Evolutionary conservation across 1,140 invertebrate species (phyloP), one percentile per base, ranked within the genome.

Genomic region (Dreissena polymorpha): DNA sequence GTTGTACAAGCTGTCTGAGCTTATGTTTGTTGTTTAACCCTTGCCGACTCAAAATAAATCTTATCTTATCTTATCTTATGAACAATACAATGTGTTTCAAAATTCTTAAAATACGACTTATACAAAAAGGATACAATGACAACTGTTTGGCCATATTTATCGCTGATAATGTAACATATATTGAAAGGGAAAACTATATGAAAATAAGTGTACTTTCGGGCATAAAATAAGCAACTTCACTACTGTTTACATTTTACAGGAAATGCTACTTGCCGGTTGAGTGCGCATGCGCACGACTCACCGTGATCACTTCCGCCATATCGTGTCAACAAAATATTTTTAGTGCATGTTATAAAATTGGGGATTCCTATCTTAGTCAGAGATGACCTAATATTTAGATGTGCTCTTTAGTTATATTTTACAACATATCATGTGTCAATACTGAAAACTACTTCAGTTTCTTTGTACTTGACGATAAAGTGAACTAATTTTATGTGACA

Each of bases 291-390:
- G 70, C 79, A 39, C 51, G 63, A 74, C 18, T 50, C 71, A 14
- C 10, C 64, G 25, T 60, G 53, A 82, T 57, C 51, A 82, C 64
- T 82, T 82, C 79, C 79, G 79, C 51, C 72, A 70, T 73, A 39
- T 82, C 79, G 79, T 82, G 79, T 82, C 79, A 82, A 82, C 79
- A 82, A 68, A 23, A 67, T 69, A 29, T 60, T 29, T 55, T 21
- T 60, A 60, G 57, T 60, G 57, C 21, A n/a, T 60, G 50, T 21
- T 27, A 65, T 57, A 69, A 69, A 69, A 29, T 27, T 57, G 68
- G 65, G 67, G 68, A 69, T 78, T 78, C 76, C 67, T 29, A 23
- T 25, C 7, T 78, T 69, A 78, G 65, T 78, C 76, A 78, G 21
- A 39, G 5, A 29, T 70, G 25, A 29, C 21, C 29, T 14, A 27